A percentile compares a stretch with the other conserved stretches of the same genome.
These are phyloP conservation scores for Macrosiphum euphorbiae DNA, from an alignment of 2,888 invertebrate species.

Conservation along the genomic window DNA sequence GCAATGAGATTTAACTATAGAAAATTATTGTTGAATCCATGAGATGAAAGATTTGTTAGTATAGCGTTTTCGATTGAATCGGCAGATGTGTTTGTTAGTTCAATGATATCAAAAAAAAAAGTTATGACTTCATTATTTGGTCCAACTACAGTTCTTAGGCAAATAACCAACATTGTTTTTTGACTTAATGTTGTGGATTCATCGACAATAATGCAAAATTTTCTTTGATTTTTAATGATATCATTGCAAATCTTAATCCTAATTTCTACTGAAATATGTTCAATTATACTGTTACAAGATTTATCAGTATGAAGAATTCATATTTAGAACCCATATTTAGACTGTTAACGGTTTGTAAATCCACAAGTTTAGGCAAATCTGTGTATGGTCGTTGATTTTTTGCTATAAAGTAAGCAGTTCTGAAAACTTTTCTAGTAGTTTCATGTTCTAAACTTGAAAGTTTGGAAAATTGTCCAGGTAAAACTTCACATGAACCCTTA, in stretches of 20 bases:
- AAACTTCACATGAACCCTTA: background rate
- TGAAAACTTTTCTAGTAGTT: background rate
- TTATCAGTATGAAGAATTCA: background rate
- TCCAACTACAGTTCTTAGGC: background rate
- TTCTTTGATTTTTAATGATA: background rate
- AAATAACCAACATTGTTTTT: slow-evolving; percentile 4
- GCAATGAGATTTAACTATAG: background rate
- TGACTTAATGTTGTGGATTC: too few species aligned
- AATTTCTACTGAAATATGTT: background rate
- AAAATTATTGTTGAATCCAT: background rate
- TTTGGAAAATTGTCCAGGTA: too few species aligned
- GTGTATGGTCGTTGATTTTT: slow-evolving; percentile 3
- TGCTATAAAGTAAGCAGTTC: background rate
- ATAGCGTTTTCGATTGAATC: slow-evolving; percentile 8
- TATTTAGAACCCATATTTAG: background rate
- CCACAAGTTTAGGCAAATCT: background rate
- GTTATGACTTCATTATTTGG: background rate
- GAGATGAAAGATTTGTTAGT: background rate
- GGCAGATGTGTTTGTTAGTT: background rate
- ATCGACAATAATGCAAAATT: background rate
- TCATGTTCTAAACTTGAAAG: too few species aligned
- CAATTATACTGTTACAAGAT: background rate
- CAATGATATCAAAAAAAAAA: background rate
- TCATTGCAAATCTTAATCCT: background rate
- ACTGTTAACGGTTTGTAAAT: background rate